Percentiles rank a stretch among this genome's conserved stretches.
Conservation (phyloP, 2,797 vertebrate species). For the Myotis daubentonii region DNA sequence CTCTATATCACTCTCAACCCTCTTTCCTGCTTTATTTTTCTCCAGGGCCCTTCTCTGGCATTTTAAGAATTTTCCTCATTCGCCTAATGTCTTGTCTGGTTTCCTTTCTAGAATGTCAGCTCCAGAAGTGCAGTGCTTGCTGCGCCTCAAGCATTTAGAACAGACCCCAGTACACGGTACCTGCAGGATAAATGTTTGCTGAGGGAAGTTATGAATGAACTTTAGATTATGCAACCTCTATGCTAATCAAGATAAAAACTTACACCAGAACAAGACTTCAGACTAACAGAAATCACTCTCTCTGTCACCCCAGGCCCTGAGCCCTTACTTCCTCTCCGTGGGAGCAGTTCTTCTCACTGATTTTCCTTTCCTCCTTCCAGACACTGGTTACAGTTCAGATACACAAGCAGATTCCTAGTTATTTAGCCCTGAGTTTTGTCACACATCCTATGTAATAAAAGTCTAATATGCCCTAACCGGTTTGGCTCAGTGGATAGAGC, state of each 20-base stretch:
- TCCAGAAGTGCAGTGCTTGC: background rate
- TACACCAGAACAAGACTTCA: background rate
- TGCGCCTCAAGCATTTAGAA: background rate
- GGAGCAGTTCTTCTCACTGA: background rate
- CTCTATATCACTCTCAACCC: background rate
- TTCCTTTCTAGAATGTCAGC: background rate
- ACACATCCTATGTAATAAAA: too few relatives aligned
- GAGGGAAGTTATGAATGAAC: background rate
- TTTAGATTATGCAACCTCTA: background rate
- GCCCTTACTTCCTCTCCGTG: background rate
- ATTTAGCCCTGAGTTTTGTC: background rate
- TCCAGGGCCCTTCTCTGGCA: background rate
- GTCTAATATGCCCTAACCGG: too few relatives aligned
- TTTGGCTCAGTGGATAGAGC: too few relatives aligned
- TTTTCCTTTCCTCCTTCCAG: background rate
- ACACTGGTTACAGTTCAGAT: too few relatives aligned
- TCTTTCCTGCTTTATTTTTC: background rate
- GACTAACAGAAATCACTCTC: background rate
- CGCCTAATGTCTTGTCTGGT: background rate
- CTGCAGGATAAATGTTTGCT: background rate
- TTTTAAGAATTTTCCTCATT: background rate
- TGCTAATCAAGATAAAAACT: background rate
- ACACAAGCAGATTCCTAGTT: background rate
- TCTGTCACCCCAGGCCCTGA: background rate
- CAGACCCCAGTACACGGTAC: background rate